A percentile compares a stretch with the other conserved stretches of the same genome.
phyloP scores from a whole-genome alignment of 2,888 invertebrate species.

The Hedychridium roseum region DNA sequence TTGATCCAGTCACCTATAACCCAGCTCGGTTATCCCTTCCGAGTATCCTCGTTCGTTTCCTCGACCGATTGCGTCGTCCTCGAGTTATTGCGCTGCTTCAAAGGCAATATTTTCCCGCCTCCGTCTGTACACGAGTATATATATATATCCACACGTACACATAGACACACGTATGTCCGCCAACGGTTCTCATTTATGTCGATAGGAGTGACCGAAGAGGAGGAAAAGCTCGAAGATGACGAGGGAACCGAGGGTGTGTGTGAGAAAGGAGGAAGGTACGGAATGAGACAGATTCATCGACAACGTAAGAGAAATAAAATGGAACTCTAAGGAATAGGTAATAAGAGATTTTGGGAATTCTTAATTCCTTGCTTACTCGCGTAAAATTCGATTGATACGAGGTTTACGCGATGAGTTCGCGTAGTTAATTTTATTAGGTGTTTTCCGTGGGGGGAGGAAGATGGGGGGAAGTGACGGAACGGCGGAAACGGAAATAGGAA shows the following conservation, averaged over 20 bases:
- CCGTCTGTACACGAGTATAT: no score
- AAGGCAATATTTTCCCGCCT: conserved; percentile 27
- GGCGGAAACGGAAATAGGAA: not conserved
- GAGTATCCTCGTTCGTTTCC: conserved; percentile 21
- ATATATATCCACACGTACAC: no score
- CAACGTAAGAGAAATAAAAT: no score
- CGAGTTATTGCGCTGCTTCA: conserved; percentile 29
- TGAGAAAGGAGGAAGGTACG: not conserved
- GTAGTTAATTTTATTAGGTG: no score
- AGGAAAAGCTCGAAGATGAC: not conserved
- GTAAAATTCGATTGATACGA: conserved; percentile 4
- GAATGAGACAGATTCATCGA: not conserved
- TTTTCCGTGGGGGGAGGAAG: conserved; percentile 6
- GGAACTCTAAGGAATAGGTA: no score
- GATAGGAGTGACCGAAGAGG: conserved; percentile 10
- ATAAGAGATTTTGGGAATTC: no score
- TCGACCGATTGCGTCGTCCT: conserved; percentile 18
- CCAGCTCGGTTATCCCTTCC: conserved; percentile 18
- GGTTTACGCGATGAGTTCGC: conserved; percentile 21
- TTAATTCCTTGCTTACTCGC: not conserved
- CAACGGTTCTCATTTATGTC: conserved; percentile 22
- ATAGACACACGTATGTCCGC: no score
- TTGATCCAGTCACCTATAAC: conserved; percentile 23
- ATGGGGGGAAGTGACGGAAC: conserved; percentile 4
- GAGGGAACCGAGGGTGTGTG: not conserved